Evolutionary conservation across 92 coral and sea anemone species (phyloP), one percentile per base, ranked within the genome.

Genomic region (Palythoa grandiflora): DNA sequence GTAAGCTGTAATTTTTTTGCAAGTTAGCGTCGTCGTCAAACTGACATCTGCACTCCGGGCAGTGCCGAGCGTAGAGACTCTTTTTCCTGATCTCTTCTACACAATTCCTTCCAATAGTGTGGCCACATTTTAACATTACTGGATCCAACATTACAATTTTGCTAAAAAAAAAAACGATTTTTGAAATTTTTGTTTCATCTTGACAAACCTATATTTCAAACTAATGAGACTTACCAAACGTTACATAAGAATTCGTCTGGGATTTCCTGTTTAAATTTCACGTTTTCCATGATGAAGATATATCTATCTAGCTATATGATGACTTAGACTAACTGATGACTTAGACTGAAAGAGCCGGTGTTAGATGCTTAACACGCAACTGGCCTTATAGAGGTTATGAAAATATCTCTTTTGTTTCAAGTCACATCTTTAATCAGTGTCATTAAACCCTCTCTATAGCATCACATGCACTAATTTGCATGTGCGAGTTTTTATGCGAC

Each of bases 41-140:
- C 63, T 57, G 63, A 57, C 63, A 57, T 57, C 63, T 57, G 63
- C 63, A 57, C 12, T 57, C 63, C 63, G n/a, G 63, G 63, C 63
- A 57, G 63, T 57, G 63, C 63, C 63, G 63, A 57, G 63, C 63
- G 63, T 57, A 57, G n/a, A 57, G 63, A 57, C 63, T 57, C 63
- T 57, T 57, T 16, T 44, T 44, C 6, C 6, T 44, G 50, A 44
- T 44, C 50, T 44, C 50, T 44, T 44, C 50, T 44, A 44, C 50
- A 44, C 50, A 44, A 44, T 44, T 1, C 7, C 50, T 57, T 57
- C 63, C 63, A 3, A 57, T 9, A 57, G 63, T 57, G 16, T 57
- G 63, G 63, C 63, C 63, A 57, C 63, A 57, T 57, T 57, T 57
- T 16, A 16, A 57, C 12, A 57, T 57, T 57, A 57, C 63, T 57